Evolutionary conservation across 2,888 invertebrate species (phyloP).

Genomic region (Lamellibrachia columna): DNA sequence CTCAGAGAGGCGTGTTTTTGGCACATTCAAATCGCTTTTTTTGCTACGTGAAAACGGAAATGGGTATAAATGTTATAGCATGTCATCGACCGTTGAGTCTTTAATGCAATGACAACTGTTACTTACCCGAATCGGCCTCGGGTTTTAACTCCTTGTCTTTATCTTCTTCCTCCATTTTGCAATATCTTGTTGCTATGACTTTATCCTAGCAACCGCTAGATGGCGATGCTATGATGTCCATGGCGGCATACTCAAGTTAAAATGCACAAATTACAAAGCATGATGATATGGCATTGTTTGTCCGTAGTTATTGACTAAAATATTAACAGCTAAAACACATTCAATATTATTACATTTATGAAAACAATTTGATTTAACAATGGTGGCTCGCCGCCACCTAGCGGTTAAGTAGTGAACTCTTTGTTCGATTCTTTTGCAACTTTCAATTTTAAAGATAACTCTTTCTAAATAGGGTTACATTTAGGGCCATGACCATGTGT

Average conservation of each 20-base stretch:
- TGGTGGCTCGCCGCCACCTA: neutral
- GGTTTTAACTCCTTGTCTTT: neutral
- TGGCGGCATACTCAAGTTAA: neutral
- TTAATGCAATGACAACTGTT: neutral
- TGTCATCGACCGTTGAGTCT: neutral
- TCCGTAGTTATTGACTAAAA: too few species aligned
- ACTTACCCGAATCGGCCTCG: neutral
- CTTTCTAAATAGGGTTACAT: neutral
- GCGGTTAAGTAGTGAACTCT: neutral
- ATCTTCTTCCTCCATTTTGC: conserved; percentile 16
- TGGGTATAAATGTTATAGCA: neutral
- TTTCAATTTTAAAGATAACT: neutral
- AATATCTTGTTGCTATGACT: conserved; percentile 7
- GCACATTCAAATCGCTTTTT: neutral
- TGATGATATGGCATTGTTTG: too few species aligned
- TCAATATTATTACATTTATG: too few species aligned
- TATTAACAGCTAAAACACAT: too few species aligned
- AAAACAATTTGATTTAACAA: too few species aligned
- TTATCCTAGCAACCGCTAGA: conserved; percentile 16
- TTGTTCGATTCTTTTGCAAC: neutral
- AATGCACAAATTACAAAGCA: too few species aligned
- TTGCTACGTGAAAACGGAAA: neutral
- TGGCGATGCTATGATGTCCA: neutral
- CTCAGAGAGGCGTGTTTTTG: neutral
- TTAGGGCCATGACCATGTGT: neutral